Base-by-base conservation (phyloP, 2,888 invertebrate genomes). In the Sturmia bella region DNA sequence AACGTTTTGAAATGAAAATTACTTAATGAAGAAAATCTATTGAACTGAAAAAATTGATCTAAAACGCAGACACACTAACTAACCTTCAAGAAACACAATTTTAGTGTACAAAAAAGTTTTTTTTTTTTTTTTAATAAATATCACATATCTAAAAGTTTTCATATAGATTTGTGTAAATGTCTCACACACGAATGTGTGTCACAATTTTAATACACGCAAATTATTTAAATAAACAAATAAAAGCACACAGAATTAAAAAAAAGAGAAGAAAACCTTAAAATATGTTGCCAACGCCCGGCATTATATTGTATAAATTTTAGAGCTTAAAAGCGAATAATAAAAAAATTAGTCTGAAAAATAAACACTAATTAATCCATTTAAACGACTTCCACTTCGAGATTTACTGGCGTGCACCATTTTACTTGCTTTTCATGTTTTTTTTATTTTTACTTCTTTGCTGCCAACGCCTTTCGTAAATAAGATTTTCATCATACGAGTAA, bases 311-410 rank as follows among this genome's bases (percentile, higher is more conserved):
- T 48, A 39, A 6, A 50, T 19, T 50, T 37, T 50, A 3, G 19
- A 45, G 13, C 12, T 24, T 6, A 32, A 50, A 61, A 43, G 21
- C 2, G 56, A 41, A 3, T 32, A 32, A 32, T 4, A 37, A 50
- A 54, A n/a, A 27, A 50, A 24, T 11, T 13, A 2, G 32, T 39
- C 13, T 57, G 11, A 39, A 57, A 39, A 27, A 68, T 32, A 27
- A 45, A 69, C 32, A 48, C 12, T 48, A 69, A 57, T 21, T 45
- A 56, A 21, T 43, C 50, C 59, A 24, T 24, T 59, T 41, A 48
- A 74, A 57, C 39, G 39, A 74, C 74, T 74, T 45, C 64, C 56
- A 64, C 74, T 66, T 74, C 39, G 57, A 45, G 27, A 50, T 74
- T 66, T 57, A 56, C 45, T 64, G 13, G 27, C 37, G 48, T 32